These are phyloP conservation scores for Xiphorhynchus erythropygius DNA, from an alignment of 2,797 vertebrate genomes.

Conservation along the genomic window DNA sequence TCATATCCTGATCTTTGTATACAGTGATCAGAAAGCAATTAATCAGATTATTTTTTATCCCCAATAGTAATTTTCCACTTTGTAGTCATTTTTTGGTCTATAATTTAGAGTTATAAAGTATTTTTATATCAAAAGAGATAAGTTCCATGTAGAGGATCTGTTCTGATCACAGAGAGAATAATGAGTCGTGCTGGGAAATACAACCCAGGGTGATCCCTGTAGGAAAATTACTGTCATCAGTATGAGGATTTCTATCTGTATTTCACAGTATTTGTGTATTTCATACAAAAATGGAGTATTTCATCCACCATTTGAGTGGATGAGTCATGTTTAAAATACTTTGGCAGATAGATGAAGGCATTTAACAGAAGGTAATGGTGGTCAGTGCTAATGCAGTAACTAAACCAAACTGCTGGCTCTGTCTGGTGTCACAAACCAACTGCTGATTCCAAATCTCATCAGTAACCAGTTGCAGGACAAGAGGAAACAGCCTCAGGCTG, in stretches of 20 bases:
- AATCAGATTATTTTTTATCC: not conserved
- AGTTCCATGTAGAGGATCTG: not conserved
- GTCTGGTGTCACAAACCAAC: too few species aligned
- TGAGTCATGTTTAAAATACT: fast-evolving
- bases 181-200: fast-evolving
- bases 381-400: fast-evolving
- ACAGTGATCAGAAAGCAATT: conserved; percentile 26
- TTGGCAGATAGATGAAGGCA: too few species aligned
- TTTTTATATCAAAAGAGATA: not conserved
- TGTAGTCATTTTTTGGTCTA: not conserved
- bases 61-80: not conserved
- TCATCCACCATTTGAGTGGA: not conserved
- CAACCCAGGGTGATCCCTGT: not conserved
- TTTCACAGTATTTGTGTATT: not conserved
- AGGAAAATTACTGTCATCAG: fast-evolving
- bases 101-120: not conserved
- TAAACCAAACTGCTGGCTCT: not conserved
- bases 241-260: fast-evolving
- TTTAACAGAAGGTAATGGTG: fast-evolving
- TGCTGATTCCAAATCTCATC: fast-evolving
- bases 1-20: not conserved
- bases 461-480: not conserved
- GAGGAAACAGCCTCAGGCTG: not conserved
- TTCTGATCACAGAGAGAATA: not conserved
- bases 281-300: not conserved